Conservation (phyloP, 2,113 vertebrate genomes). For the Neodon shergylaensis region DNA sequence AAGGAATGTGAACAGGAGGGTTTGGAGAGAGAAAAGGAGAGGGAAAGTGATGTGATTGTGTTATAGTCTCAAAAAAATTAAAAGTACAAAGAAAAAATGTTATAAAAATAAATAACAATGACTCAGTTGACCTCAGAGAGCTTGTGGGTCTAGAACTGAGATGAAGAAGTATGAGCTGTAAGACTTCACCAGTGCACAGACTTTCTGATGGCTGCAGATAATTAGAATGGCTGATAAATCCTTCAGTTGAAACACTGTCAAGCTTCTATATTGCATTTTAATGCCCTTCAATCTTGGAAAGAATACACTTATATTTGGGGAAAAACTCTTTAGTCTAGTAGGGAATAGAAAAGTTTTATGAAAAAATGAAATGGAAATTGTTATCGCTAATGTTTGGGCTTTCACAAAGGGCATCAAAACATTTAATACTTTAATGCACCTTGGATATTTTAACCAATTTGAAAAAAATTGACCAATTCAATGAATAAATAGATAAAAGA, state of each 20-base stretch:
- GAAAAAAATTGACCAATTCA: not conserved
- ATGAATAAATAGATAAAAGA: not conserved
- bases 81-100: not conserved
- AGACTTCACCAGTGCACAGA: not conserved
- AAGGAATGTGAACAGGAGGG: no score
- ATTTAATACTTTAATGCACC: not conserved
- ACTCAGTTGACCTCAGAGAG: not conserved
- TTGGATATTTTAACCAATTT: not conserved
- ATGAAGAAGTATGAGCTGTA: not conserved
- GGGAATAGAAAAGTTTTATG: not conserved
- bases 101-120: not conserved
- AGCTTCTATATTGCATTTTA: not conserved
- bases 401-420: not conserved
- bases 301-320: not conserved
- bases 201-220: not conserved
- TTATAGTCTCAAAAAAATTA: not conserved
- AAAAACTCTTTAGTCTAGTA: not conserved
- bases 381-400: not conserved
- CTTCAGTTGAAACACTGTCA: not conserved
- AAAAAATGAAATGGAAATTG: slow-evolving; percentile 1
- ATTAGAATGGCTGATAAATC: not conserved
- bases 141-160: not conserved
- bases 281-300: not conserved
- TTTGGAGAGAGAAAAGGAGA: not conserved
- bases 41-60: not conserved